Evolutionary conservation across 2,113 vertebrate genomes (phyloP).

Genomic region (Rallus limicola): DNA sequence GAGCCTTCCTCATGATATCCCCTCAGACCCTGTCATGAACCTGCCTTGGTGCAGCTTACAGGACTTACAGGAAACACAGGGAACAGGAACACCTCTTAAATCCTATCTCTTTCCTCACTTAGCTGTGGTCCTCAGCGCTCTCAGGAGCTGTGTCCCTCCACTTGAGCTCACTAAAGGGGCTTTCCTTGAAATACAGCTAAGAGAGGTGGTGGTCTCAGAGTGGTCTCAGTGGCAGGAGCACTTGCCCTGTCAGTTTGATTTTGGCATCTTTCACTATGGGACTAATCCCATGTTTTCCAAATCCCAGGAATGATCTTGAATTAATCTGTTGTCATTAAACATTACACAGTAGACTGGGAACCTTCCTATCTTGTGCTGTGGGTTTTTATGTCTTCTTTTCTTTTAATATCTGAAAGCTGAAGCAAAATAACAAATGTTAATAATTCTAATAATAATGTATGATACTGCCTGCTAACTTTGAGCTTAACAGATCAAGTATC

Average conservation of each 20-base stretch:
- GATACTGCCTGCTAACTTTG: not conserved
- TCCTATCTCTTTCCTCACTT: not conserved
- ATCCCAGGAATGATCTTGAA: not conserved
- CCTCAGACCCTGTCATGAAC: not conserved
- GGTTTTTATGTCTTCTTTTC: not conserved
- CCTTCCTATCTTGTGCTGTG: not conserved
- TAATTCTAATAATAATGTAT: not conserved
- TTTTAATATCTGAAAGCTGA: not conserved
- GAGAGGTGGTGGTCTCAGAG: too few species aligned
- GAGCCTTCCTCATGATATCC: not conserved
- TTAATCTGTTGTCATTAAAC: not conserved
- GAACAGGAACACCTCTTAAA: not conserved
- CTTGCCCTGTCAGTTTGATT: not conserved
- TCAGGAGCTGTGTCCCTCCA: not conserved
- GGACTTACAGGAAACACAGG: not conserved
- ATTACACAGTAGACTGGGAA: not conserved
- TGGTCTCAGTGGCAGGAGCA: not conserved
- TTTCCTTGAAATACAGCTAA: not conserved
- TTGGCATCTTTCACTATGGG: not conserved
- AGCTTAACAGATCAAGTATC: not conserved
- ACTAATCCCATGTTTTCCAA: not conserved
- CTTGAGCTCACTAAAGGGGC: not conserved
- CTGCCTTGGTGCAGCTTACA: not conserved
- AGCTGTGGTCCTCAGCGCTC: accelerated
- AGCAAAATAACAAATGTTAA: not conserved